Evolutionary conservation across 2,113 vertebrate genomes (phyloP), one percentile per base, ranked within the genome.

Genomic region (Castor canadensis): DNA sequence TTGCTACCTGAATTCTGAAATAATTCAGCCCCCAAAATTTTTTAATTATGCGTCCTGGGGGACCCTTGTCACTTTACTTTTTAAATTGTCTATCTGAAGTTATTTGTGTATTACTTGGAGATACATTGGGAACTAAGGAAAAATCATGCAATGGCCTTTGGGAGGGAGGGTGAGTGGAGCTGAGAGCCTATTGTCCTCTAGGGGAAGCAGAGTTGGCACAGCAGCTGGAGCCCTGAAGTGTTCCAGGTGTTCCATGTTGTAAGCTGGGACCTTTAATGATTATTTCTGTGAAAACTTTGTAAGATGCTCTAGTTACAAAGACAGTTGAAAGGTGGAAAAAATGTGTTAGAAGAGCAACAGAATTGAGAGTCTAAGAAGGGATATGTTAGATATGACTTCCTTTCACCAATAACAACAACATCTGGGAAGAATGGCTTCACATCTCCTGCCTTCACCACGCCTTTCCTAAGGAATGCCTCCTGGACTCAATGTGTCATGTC

Each of bases 1-100:
- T 96, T 87, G 35, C 30, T 86, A 69, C 35, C 56, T 93, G 71
- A 72, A 80, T 92, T 86, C 47, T 94, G 81, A 91, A 19, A 76
- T 60, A 45, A 94, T 47, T 13, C 54, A 79, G 47, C 49, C 75
- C 24, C 54, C 81, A 86, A 71, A 95, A 82, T n/a, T 94, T 10
- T 54, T 71, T 87, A 64, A n/a, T 60, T 40, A 26, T 71, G 52
- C 64, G 19, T 60, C 38, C 64, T n/a, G 47, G 49, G 17, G 9
- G 1, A 69, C 24, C 11, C 22, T 66, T n/a, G 28, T 73, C 43
- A 3, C 35, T 45, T 87, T 80, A 72, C 26, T 84, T 60, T 93
- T 92, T n/a, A 84, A 26, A 62, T 67, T 54, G 40, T 84, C 71
- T 69, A 38, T 52, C 58, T 90, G 28, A 83, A 56, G 35, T 77